phyloP scores from a whole-genome alignment of 2,113 vertebrate genomes.

The Cyphomyrus plagiostoma region DNA sequence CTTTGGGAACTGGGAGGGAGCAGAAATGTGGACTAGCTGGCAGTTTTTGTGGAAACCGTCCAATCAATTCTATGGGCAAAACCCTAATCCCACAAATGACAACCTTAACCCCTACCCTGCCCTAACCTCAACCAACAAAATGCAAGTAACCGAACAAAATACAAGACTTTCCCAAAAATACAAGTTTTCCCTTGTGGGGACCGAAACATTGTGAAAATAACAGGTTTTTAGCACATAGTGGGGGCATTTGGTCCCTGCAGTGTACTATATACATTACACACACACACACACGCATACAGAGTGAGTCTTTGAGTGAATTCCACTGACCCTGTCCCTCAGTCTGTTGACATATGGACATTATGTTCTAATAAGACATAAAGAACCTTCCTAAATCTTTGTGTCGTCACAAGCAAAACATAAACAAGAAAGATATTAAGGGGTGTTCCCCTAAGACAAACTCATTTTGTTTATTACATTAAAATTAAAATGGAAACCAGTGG shows the following conservation, averaged over 20 bases:
- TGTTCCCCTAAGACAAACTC: background rate
- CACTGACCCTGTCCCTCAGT: too few relatives aligned
- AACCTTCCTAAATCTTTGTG: background rate
- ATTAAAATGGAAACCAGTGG: background rate
- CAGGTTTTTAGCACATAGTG: too few relatives aligned
- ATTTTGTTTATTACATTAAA: background rate
- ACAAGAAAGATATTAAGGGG: background rate
- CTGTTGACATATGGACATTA: too few relatives aligned
- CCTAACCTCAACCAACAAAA: background rate
- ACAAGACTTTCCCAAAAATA: background rate
- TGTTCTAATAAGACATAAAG: too few relatives aligned
- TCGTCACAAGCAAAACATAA: background rate
- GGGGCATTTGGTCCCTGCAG: too few relatives aligned
- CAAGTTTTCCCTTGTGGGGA: background rate
- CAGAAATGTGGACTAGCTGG: background rate
- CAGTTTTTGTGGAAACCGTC: background rate
- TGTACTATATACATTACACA: too few relatives aligned
- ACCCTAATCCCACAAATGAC: background rate
- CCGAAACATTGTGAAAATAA: background rate
- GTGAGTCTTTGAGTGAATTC: too few relatives aligned
- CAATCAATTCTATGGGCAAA: background rate
- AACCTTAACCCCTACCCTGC: background rate
- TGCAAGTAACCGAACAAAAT: background rate
- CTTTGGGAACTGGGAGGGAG: background rate
- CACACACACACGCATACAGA: background rate